A percentile compares a stretch with the other conserved stretches of the same genome.
These are phyloP conservation scores for Eugnorisma glareosa DNA, from an alignment of 2,888 invertebrate species.

Conservation along the genomic window DNA sequence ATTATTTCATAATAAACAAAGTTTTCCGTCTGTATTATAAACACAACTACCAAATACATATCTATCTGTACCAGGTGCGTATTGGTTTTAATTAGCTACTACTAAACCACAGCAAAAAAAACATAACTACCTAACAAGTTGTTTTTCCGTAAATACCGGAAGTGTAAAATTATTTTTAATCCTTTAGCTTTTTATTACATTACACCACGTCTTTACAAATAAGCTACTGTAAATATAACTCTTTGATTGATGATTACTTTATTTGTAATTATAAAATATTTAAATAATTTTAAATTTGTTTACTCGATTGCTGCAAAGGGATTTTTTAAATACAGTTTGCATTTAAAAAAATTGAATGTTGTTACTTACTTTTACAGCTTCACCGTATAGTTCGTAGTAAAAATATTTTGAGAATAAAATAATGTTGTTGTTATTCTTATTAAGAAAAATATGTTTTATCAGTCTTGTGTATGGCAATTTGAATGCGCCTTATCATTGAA, in stretches of 20 bases:
- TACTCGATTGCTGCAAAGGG: rapidly evolving
- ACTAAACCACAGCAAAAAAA: neutral
- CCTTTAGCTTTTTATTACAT: neutral
- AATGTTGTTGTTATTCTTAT: neutral
- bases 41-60: neutral
- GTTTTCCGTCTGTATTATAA: neutral
- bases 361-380: neutral
- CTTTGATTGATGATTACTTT: neutral
- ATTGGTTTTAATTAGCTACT: neutral
- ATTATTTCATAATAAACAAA: neutral
- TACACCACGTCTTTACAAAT: neutral
- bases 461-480: no score
- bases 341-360: no score
- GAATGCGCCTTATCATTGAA: no score
- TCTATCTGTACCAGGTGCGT: no score
- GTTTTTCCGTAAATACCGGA: conserved; percentile 12
- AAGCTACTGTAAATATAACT: conserved; percentile 10
- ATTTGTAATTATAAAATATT: neutral
- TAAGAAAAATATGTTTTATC: neutral
- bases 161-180: conserved; percentile 5
- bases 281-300: neutral
- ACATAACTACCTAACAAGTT: neutral
- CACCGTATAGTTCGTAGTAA: neutral
- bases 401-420: neutral
- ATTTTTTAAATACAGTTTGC: no score